Conservation (phyloP, 1,140 invertebrate species). For the Halesus radiatus region DNA sequence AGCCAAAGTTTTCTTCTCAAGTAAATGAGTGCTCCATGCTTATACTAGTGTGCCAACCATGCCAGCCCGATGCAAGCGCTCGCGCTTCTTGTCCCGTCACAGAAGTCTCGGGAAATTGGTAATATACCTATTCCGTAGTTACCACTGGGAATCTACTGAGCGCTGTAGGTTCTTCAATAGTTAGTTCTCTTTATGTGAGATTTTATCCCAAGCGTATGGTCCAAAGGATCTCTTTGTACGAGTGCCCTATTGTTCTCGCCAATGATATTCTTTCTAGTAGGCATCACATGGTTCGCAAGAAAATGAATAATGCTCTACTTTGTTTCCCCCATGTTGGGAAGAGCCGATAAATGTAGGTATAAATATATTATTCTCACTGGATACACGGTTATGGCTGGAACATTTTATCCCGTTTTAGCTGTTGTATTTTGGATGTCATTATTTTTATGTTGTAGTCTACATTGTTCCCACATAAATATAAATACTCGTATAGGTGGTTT, state of each 20-base stretch:
- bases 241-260: slow-evolving; percentile 49
- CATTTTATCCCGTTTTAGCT: too few species aligned
- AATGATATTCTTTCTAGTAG: slow-evolving; percentile 47
- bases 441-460: too few species aligned
- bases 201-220: slow-evolving; percentile 23
- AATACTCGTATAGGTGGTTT: too few species aligned
- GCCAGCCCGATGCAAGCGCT: too few species aligned
- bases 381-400: neutral
- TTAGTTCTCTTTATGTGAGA: slow-evolving; percentile 37
- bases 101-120: slow-evolving; percentile 15
- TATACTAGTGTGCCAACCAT: neutral
- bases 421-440: too few species aligned
- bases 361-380: slow-evolving; percentile 18
- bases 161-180: neutral
- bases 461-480: too few species aligned
- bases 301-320: slow-evolving; percentile 52
- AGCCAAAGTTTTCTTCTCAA: neutral
- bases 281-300: slow-evolving; percentile 32
- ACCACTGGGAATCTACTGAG: too few species aligned
- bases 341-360: neutral
- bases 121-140: neutral
- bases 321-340: slow-evolving; percentile 35
- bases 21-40: slow-evolving; percentile 22
- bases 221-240: slow-evolving; percentile 40
- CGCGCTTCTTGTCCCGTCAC: neutral